Evolutionary conservation across 1,140 invertebrate genomes (phyloP).

Genomic region (Oppia nitens): DNA sequence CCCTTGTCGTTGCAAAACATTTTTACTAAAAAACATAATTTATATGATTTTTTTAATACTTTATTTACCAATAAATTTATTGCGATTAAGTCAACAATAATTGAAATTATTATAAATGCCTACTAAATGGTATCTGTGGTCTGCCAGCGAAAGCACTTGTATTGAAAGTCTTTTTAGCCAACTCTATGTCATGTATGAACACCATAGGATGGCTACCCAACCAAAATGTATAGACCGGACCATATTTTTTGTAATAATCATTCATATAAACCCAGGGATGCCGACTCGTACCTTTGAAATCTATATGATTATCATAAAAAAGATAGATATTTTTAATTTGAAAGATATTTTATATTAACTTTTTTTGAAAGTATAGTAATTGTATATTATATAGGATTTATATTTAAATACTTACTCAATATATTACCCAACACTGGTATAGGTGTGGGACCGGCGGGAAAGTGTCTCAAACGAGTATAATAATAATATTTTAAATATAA

Average conservation of each 20-base stretch:
- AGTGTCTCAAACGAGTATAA: background rate
- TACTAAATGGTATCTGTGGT: background rate
- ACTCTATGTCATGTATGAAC: background rate
- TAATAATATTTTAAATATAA: background rate
- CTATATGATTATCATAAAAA: background rate
- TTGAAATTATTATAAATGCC: no score
- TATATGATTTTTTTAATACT: background rate
- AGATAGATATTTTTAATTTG: background rate
- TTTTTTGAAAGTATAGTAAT: no score
- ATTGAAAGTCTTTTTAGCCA: background rate
- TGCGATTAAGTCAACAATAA: background rate
- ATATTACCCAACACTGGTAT: constrained; percentile 3
- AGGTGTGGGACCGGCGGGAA: background rate
- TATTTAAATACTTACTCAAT: background rate
- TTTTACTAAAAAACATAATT: background rate
- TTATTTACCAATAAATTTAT: no score
- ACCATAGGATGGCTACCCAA: background rate
- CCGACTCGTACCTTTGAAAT: background rate
- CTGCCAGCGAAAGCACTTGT: background rate
- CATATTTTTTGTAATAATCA: background rate
- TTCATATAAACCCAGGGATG: background rate
- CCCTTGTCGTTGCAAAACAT: background rate
- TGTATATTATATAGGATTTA: background rate
- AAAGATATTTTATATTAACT: no score
- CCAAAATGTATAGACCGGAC: constrained; percentile 3